Evolutionary conservation across 2,888 invertebrate genomes (phyloP), one percentile per base, ranked within the genome.

Genomic region (Athalia circularis): DNA sequence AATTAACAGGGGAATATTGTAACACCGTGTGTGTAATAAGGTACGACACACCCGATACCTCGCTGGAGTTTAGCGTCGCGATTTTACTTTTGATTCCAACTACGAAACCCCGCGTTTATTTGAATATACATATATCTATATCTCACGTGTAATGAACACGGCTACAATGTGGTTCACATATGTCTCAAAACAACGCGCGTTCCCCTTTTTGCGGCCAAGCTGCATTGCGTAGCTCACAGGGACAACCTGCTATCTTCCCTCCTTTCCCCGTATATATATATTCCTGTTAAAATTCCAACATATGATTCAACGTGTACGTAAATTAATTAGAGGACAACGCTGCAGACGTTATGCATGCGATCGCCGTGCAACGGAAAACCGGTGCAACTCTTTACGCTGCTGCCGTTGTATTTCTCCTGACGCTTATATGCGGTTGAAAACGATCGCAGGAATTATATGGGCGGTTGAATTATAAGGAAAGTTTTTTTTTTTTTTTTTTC

Each of bases 121-220:
- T 29, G 29, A 29, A 29, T 29, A 29, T 2, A 29, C 2, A 29
- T 29, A 29, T 29, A 29, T 29, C 29, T 29, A 29, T 29, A 29
- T 29, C 29, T 29, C 29, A 29, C 29, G 29, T 29, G 29, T 29
- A 29, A 29, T 29, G 29, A 29, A 29, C 9, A 77, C 75, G 80
- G 79, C 79, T 80, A 57, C 82, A 84, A 84, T 76, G 77, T 84
- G 82, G 74, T 78, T 47, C 67, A 78, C 82, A 83, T 81, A 74
- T 84, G 83, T 77, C 80, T 79, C n/a, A 68, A 62, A 62, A 67
- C 77, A 78, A 75, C 65, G 77, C 76, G 61, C 50, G 72, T 77
- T 45, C 48, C 48, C 64, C 45, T 48, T 70, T 57, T 13, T 45
- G 62, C 6, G n/a, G 15, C 6, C 59, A 70, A 77, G n/a, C 61